Conservation (phyloP, 2,113 vertebrate genomes). For the Octodon degus region DNA sequence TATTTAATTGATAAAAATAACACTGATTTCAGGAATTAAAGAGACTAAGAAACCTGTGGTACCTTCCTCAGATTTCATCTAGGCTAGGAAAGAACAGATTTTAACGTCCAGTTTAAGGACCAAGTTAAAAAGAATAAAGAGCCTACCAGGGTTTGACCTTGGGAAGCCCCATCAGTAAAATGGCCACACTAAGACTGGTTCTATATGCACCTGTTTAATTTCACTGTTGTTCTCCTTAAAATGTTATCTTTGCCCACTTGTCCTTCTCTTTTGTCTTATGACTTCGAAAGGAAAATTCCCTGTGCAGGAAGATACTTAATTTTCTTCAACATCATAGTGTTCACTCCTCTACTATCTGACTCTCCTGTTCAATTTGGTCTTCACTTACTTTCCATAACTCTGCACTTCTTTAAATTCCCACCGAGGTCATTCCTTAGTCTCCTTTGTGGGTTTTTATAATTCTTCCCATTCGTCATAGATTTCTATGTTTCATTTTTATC, state of each 20-base stretch:
- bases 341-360: background rate
- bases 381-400: background rate
- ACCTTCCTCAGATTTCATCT: background rate
- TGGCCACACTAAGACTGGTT: background rate
- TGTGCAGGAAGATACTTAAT: background rate
- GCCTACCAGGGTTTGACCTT: background rate
- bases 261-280: conserved; percentile 17
- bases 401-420: background rate
- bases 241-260: conserved; percentile 1
- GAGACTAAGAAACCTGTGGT: background rate
- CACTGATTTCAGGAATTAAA: background rate
- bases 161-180: background rate
- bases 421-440: background rate
- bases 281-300: background rate
- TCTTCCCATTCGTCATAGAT: background rate
- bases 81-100: background rate
- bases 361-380: conserved; percentile 49
- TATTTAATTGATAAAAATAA: conserved; percentile 45
- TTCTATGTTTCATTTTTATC: background rate
- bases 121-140: background rate
- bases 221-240: background rate
- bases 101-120: background rate
- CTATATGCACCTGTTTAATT: background rate
- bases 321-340: background rate
- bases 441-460: background rate